Evolutionary conservation across 2,888 invertebrate genomes (phyloP), one percentile per base, ranked within the genome.

Genomic region (Rambutsinella grinnellia): DNA sequence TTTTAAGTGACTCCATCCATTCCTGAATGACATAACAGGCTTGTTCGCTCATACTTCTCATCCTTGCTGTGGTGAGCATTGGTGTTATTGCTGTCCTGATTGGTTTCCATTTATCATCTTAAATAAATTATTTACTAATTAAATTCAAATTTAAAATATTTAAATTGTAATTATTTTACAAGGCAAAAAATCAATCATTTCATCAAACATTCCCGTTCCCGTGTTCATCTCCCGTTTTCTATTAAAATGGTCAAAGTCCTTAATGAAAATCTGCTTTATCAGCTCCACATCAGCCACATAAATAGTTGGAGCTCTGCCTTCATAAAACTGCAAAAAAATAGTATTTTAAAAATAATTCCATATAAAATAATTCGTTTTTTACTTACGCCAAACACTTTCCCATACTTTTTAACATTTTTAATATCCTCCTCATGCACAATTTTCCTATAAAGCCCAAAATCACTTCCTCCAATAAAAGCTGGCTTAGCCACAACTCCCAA

Each of bases 381-480:
- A 8, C 66, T 65, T 78, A 78, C 80, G 67, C 80, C 80, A 69
- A 44, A 80, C 54, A 80, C 54, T 23, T 72, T 63, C 26, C 80
- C 80, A 70, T 76, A 74, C 27, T 80, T 78, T 24, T 67, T 66
- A 5, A 60, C 72, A 56, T 72, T 67, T 3, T 63, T 56, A 3
- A 27, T 57, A 19, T 80, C 80, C 28, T 76, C 66, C 0, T 78
- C 76, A 53, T 76, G 76, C 2, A 67, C 56, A 24, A 80, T 51
- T 23, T 65, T 69, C 46, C 74, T 78, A 47, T 80, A 66, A 17
- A 78, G 47, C 27, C 44, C 26, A 13, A 67, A 27, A 49, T 76
- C 72, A 70, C 80, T 80, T 13, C 80, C 80, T 1, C 78, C 68
- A 21, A 80, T 15, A 44, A 80, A 76, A 24, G 56, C 36, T 1